Conservation (phyloP, 64 coral and sea anemone species). For the Hydrozoanthus tunicans region DNA sequence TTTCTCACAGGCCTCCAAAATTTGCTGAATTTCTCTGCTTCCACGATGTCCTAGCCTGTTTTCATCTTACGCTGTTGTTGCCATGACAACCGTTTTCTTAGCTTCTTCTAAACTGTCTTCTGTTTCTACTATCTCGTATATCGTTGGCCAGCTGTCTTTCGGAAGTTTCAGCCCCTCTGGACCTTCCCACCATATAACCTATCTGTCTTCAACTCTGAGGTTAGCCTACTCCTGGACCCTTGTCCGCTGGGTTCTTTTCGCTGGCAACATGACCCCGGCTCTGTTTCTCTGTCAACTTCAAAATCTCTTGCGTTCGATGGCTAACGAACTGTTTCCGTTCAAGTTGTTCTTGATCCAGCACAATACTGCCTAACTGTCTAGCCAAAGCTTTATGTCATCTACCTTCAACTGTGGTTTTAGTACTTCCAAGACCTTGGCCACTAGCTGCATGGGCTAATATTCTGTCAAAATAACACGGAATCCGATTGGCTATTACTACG, state of each 20-base stretch:
- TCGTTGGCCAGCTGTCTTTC: background rate
- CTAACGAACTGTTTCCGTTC: background rate
- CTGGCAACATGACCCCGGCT: too few relatives aligned
- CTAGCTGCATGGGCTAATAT: slow-evolving; percentile 3
- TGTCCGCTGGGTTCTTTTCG: slow-evolving; percentile 12
- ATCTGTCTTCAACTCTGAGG: slow-evolving; percentile 27
- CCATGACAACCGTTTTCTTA: background rate
- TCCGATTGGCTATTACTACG: too few relatives aligned
- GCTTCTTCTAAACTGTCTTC: slow-evolving; percentile 2
- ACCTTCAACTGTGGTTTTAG: too few relatives aligned
- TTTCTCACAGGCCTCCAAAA: too few relatives aligned
- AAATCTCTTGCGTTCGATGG: too few relatives aligned
- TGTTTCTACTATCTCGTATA: slow-evolving; percentile 5
- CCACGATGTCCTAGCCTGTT: too few relatives aligned
- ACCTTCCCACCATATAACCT: slow-evolving; percentile 7
- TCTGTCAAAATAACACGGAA: too few relatives aligned
- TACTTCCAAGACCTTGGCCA: background rate
- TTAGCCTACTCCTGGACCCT: background rate
- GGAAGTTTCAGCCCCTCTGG: slow-evolving; percentile 25
- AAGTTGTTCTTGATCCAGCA: slow-evolving; percentile 12
- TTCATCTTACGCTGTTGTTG: background rate
- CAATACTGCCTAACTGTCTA: background rate
- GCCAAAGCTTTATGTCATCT: too few relatives aligned
- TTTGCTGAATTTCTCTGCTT: too few relatives aligned
- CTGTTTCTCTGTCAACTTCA: too few relatives aligned